These are phyloP conservation scores for Torymus tubicola DNA, from an alignment of 2,888 invertebrate genomes.

Conservation along the genomic window DNA sequence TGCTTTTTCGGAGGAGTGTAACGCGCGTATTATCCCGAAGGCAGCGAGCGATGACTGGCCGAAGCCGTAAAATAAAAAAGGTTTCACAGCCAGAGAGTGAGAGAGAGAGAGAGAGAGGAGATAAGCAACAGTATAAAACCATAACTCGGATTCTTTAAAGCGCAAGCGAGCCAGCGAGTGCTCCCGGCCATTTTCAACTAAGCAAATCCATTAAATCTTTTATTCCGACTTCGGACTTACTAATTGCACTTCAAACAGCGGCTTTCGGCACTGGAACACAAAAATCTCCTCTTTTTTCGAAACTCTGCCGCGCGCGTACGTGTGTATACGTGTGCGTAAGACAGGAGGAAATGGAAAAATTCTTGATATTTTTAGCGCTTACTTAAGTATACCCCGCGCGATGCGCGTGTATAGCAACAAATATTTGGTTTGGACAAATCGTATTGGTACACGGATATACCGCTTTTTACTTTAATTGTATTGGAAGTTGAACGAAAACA, in stretches of 20 bases:
- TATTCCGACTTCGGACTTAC: conserved; percentile 44
- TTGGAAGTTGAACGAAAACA: too few species aligned
- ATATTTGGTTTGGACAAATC: too few species aligned
- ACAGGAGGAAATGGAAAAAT: too few species aligned
- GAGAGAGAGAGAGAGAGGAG: background rate
- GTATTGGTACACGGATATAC: too few species aligned
- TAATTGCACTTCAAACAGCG: conserved; percentile 55
- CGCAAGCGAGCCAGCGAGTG: background rate
- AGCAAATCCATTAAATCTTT: conserved; percentile 57
- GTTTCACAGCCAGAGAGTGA: conserved; percentile 26
- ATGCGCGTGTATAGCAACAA: too few species aligned
- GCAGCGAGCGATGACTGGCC: conserved; percentile 40
- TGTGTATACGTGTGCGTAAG: too few species aligned
- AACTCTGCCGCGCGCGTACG: background rate
- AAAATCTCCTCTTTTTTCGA: conserved; percentile 1
- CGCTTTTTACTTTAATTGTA: too few species aligned
- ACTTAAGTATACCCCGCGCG: too few species aligned
- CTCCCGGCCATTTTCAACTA: conserved; percentile 43
- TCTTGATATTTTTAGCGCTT: too few species aligned
- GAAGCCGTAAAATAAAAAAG: conserved; percentile 33
- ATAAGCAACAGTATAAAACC: conserved; percentile 57
- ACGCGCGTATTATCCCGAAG: conserved; percentile 50
- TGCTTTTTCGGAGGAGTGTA: conserved; percentile 51
- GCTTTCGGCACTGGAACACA: conserved; percentile 23
- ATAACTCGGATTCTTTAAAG: conserved; percentile 40